Percentiles rank a stretch among this genome's conserved stretches.
Conservation (phyloP, 1,140 invertebrate species). For the Caenorhabditis elegans region DNA sequence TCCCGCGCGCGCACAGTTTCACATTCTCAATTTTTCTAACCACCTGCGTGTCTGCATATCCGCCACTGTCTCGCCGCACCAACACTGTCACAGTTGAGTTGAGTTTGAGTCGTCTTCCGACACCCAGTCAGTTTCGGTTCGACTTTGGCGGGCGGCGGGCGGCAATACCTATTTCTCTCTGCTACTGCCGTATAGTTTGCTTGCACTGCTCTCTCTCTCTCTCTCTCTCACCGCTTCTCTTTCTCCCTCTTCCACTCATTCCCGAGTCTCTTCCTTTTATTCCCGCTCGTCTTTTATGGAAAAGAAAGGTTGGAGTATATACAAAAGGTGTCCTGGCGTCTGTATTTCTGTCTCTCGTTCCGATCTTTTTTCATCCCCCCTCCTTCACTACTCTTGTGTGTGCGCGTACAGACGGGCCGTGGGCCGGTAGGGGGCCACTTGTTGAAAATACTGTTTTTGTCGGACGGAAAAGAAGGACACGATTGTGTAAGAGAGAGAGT, state of each 20-base stretch:
- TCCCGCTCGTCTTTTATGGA: conserved; percentile 14
- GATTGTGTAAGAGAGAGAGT: neutral
- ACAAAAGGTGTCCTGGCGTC: neutral
- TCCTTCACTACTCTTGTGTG: neutral
- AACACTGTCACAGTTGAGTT: neutral
- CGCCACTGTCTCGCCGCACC: neutral
- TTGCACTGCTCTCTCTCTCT: neutral
- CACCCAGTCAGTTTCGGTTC: conserved; percentile 27
- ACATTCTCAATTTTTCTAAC: neutral
- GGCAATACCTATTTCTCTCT: neutral
- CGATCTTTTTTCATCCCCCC: neutral
- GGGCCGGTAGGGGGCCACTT: conserved; percentile 12
- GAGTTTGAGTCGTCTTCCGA: neutral
- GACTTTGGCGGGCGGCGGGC: neutral
- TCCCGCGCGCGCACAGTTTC: neutral
- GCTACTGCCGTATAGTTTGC: conserved; percentile 3
- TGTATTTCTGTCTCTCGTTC: neutral
- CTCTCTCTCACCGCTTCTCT: neutral
- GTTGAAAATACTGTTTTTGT: conserved; percentile 24
- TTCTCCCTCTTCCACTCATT: neutral
- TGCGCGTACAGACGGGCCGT: neutral
- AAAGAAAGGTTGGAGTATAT: neutral
- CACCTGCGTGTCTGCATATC: neutral
- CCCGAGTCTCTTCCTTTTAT: neutral
- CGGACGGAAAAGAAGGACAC: neutral